Conservation (phyloP, 2,113 vertebrate species). For the Tetrao urogallus region DNA sequence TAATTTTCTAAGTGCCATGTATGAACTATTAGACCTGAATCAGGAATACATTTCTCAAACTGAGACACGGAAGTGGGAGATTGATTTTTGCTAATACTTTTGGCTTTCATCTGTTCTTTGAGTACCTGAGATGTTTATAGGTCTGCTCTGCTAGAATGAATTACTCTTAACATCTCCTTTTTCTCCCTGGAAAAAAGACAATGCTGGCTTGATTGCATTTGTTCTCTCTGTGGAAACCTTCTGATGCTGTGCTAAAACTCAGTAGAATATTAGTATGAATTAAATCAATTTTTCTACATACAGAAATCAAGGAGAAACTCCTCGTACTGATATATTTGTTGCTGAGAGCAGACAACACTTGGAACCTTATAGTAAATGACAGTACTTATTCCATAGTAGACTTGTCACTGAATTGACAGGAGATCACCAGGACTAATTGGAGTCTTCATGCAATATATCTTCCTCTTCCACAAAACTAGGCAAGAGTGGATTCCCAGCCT, state of each 20-base stretch:
- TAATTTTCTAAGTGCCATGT: neutral
- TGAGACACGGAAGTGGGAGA: neutral
- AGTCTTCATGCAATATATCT: neutral
- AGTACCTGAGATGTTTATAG: neutral
- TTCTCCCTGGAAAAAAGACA: neutral
- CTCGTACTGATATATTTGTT: neutral
- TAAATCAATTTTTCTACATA: neutral
- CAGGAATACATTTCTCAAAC: neutral
- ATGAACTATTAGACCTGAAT: neutral
- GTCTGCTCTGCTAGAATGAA: neutral
- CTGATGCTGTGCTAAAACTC: neutral
- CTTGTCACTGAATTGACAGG: neutral
- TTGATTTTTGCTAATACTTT: neutral
- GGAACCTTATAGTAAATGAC: neutral
- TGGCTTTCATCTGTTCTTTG: neutral
- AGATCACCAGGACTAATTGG: neutral
- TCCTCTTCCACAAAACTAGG: neutral
- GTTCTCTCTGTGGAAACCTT: neutral
- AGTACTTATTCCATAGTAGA: neutral
- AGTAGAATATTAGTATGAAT: neutral
- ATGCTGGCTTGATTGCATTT: neutral
- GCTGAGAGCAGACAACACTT: neutral
- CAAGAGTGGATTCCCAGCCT: neutral
- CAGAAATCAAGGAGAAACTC: neutral
- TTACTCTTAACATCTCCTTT: neutral